A percentile compares a stretch with the other conserved stretches of the same genome.
Conservation (phyloP, 2,797 vertebrate genomes). For the Phrynocephalus forsythii region DNA sequence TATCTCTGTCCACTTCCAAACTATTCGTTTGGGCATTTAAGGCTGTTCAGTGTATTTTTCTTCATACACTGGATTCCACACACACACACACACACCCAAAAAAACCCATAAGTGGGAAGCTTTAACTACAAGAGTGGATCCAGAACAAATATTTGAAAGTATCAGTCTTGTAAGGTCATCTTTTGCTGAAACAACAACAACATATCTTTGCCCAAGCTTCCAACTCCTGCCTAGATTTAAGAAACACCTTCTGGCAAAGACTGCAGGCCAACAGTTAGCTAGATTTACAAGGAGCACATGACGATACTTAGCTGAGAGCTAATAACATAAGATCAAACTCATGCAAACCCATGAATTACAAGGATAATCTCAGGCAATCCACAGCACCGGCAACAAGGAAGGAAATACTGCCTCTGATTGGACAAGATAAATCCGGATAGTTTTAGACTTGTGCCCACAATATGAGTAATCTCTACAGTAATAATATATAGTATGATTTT, state of each 20-base stretch:
- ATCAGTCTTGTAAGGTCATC: background rate
- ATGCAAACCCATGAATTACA: background rate
- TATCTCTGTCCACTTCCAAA: too few species aligned
- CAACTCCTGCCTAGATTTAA: background rate
- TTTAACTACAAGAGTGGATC: background rate
- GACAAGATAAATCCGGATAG: background rate
- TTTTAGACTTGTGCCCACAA: too few species aligned
- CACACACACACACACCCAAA: too few species aligned
- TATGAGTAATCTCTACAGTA: background rate
- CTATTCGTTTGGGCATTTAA: too few species aligned
- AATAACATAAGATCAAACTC: conserved; percentile 3
- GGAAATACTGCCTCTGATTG: background rate
- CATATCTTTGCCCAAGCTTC: background rate
- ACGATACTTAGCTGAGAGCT: background rate
- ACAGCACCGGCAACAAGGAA: background rate
- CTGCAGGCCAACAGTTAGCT: background rate
- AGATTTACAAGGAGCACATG: background rate
- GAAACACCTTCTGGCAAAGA: background rate
- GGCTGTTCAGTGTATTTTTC: too few species aligned
- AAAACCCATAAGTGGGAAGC: background rate
- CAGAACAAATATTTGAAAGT: background rate
- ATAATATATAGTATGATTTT: background rate
- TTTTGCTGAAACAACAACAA: background rate
- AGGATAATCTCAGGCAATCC: conserved; percentile 3
- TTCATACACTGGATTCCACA: too few species aligned